phyloP scores from a whole-genome alignment of 1,140 invertebrate species.

The Megalopta genalis region DNA sequence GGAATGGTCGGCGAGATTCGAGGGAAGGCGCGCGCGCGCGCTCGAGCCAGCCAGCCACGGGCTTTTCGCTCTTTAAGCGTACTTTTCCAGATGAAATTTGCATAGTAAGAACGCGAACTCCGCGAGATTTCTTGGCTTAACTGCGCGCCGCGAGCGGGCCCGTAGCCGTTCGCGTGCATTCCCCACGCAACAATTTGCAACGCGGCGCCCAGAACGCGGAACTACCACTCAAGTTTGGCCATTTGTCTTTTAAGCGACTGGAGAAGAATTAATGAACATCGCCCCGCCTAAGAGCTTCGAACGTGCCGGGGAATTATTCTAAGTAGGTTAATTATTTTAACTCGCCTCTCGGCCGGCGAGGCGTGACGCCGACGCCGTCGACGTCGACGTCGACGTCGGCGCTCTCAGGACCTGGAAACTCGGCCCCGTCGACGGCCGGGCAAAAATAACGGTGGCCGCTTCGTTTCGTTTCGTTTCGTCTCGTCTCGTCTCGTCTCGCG shows the following conservation, averaged over 20 bases:
- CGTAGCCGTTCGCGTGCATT: not conserved
- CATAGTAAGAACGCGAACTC: slow-evolving; percentile 32
- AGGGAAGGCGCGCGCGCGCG: not conserved
- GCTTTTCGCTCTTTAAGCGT: slow-evolving; percentile 36
- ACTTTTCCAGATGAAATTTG: slow-evolving; percentile 42
- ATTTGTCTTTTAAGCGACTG: slow-evolving; percentile 36
- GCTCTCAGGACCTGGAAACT: not conserved
- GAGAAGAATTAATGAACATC: slow-evolving; percentile 48
- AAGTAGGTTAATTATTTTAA: slow-evolving; percentile 36
- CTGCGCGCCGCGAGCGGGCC: not conserved
- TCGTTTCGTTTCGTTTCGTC: not conserved
- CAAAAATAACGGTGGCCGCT: not conserved
- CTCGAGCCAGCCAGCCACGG: too few species aligned
- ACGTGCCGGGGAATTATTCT: slow-evolving; percentile 17
- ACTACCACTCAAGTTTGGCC: slow-evolving; percentile 32
- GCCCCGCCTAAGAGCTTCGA: slow-evolving; percentile 11
- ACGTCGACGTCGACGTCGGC: not conserved
- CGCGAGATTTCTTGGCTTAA: slow-evolving; percentile 36
- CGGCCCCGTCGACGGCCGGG: not conserved
- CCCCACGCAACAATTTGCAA: slow-evolving; percentile 25
- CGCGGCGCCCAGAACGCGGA: slow-evolving; percentile 6
- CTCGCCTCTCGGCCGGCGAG: not conserved
- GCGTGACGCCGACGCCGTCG: too few species aligned
- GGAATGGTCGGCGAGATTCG: slow-evolving; percentile 16
- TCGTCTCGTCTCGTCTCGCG: not conserved